Percentiles rank a stretch among this genome's conserved stretches.
Conservation (phyloP, 2,888 invertebrate genomes). For the Philereme vetulata region DNA sequence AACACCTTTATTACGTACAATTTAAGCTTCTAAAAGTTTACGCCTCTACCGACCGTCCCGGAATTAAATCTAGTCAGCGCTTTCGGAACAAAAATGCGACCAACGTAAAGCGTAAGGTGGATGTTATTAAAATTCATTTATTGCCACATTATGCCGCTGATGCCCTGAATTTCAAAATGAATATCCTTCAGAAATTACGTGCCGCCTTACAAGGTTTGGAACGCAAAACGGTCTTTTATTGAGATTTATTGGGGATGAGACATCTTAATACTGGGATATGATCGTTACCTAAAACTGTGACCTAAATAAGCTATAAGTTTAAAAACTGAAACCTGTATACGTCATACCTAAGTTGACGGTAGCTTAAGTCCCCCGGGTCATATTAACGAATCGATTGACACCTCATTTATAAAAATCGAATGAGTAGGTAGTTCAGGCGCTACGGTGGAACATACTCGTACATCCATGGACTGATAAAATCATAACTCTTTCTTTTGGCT, state of each 20-base stretch:
- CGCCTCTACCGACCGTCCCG: constrained; percentile 10
- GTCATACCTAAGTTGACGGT: too few species aligned
- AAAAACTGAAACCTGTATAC: too few species aligned
- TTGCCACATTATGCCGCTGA: constrained; percentile 42
- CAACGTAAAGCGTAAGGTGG: constrained; percentile 34
- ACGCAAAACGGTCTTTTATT: constrained; percentile 12
- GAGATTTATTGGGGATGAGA: constrained; percentile 14
- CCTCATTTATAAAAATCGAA: too few species aligned
- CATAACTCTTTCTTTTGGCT: too few species aligned
- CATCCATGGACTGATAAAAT: too few species aligned
- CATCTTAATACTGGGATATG: not conserved
- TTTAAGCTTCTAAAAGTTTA: constrained; percentile 18
- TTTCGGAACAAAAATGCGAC: constrained; percentile 31
- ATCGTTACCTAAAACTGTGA: not conserved
- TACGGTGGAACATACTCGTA: too few species aligned
- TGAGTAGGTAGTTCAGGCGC: too few species aligned
- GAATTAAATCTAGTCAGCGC: constrained; percentile 18
- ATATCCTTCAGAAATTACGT: constrained; percentile 32
- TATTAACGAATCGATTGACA: too few species aligned
- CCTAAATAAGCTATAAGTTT: not conserved
- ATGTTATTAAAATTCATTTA: constrained; percentile 53
- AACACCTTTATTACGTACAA: too few species aligned
- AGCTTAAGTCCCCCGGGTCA: too few species aligned
- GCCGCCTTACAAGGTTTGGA: constrained; percentile 7
- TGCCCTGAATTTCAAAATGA: constrained; percentile 49